Percentiles rank a stretch among this genome's conserved stretches.
These are phyloP conservation scores for Conops quadrifasciatus DNA, from an alignment of 2,888 invertebrate genomes.

Conservation along the genomic window DNA sequence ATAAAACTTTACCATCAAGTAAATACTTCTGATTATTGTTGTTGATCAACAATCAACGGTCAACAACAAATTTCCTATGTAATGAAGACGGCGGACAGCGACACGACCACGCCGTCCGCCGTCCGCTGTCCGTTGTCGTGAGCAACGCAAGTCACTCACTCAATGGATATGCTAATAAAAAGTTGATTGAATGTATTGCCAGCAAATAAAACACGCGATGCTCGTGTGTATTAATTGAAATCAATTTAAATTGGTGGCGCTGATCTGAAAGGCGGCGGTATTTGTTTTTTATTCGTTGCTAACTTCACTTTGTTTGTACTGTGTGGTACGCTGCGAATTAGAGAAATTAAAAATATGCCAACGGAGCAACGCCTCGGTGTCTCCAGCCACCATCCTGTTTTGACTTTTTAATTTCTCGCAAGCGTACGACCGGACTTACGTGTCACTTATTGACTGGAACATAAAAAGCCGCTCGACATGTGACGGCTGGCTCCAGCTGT, in stretches of 20 bases:
- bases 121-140: constrained; percentile 40
- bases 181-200: constrained; percentile 40
- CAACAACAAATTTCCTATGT: too few relatives aligned
- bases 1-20: too few relatives aligned
- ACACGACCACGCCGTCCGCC: too few relatives aligned
- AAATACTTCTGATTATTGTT: too few relatives aligned
- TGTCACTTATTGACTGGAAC: constrained; percentile 53
- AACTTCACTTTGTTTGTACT: not conserved
- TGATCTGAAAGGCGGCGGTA: constrained; percentile 7
- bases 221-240: constrained; percentile 28
- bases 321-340: not conserved
- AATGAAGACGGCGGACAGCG: too few relatives aligned
- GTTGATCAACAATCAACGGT: too few relatives aligned
- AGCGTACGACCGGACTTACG: constrained; percentile 45
- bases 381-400: not conserved
- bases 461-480: constrained; percentile 50
- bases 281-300: not conserved
- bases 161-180: constrained; percentile 36
- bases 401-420: constrained; percentile 45
- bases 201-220: constrained; percentile 20
- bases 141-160: constrained; percentile 34
- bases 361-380: constrained; percentile 2
- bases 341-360: constrained; percentile 14
- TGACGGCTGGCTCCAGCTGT: not conserved
- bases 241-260: constrained; percentile 26